Percentiles rank a stretch among this genome's conserved stretches.
Evolutionary conservation across 2,888 invertebrate species (phyloP).

Genomic region (Frankliniella fusca): DNA sequence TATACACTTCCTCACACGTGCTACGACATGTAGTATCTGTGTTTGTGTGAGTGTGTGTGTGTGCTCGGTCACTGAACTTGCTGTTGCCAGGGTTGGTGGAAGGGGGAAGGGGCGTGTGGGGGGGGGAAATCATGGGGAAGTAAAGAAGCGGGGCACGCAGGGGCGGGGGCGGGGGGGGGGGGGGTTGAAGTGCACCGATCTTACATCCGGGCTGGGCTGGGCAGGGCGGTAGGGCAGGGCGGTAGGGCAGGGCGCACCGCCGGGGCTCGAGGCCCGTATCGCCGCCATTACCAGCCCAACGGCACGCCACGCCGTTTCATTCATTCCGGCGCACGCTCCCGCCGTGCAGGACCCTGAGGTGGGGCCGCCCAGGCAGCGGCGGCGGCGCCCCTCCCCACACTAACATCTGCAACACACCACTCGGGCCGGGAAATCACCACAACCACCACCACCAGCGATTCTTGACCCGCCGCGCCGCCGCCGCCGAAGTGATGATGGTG

Average conservation of each 20-base stretch:
- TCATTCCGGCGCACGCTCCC: constrained; percentile 21
- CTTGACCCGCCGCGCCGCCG: no score
- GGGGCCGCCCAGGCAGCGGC: background rate
- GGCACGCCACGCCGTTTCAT: background rate
- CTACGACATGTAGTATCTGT: background rate
- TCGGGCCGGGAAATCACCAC: no score
- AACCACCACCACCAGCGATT: no score
- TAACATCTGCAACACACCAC: no score
- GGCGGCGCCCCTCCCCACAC: no score
- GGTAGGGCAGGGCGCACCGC: no score
- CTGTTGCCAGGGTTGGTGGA: background rate
- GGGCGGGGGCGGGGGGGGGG: background rate
- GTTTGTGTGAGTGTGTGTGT: background rate
- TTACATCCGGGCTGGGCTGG: background rate
- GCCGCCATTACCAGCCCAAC: background rate
- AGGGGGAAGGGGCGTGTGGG: background rate
- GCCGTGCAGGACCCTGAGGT: constrained; percentile 35
- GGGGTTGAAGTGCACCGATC: background rate
- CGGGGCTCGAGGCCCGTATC: background rate
- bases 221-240: no score
- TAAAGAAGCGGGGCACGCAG: background rate
- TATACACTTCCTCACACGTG: no score
- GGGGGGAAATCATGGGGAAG: background rate
- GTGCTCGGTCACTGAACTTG: background rate
- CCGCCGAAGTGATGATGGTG: background rate